phyloP scores from a whole-genome alignment of 1,140 invertebrate genomes.

The Scaptodrosophila lebanonensis region DNA sequence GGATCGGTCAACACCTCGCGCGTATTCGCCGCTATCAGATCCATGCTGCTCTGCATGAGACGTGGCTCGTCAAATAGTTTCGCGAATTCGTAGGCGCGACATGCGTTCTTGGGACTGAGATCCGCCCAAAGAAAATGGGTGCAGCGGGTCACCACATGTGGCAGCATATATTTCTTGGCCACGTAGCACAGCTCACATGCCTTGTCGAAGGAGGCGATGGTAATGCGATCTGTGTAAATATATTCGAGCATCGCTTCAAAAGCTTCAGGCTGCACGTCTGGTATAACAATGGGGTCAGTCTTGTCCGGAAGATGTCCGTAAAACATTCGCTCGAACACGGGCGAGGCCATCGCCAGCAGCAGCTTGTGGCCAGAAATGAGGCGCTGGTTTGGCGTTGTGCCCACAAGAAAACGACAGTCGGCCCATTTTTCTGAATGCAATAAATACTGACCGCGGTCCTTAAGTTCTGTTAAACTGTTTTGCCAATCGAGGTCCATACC shows the following conservation, averaged over 20 bases:
- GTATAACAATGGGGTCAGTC: constrained; percentile 85
- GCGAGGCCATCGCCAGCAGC: constrained; percentile 89
- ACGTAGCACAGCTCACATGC: constrained; percentile 91
- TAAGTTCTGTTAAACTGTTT: constrained; percentile 82
- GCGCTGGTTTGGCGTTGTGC: constrained; percentile 85
- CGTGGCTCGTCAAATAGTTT: constrained; percentile 88
- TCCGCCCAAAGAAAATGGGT: constrained; percentile 88
- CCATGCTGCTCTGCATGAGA: constrained; percentile 87
- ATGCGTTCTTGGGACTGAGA: constrained; percentile 87
- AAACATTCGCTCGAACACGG: constrained; percentile 90
- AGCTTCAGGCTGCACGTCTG: constrained; percentile 90
- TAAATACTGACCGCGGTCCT: constrained; percentile 83
- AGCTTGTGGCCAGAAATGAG: constrained; percentile 87
- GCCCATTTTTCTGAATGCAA: constrained; percentile 86
- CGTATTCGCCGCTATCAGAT: constrained; percentile 87
- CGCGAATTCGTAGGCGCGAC: constrained; percentile 90
- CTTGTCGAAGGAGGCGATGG: constrained; percentile 87
- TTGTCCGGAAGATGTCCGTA: constrained; percentile 84
- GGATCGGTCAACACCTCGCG: constrained; percentile 84
- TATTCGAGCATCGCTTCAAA: constrained; percentile 88
- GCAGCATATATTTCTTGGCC: constrained; percentile 92
- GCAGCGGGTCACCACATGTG: constrained; percentile 87
- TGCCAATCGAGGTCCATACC: constrained; percentile 85
- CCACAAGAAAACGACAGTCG: constrained; percentile 90
- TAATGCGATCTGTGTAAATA: constrained; percentile 89